Percentiles rank a stretch among this genome's conserved stretches.
These are phyloP conservation scores for Thaumetopoea pityocampa DNA, from an alignment of 1,140 invertebrate species.

Conservation along the genomic window DNA sequence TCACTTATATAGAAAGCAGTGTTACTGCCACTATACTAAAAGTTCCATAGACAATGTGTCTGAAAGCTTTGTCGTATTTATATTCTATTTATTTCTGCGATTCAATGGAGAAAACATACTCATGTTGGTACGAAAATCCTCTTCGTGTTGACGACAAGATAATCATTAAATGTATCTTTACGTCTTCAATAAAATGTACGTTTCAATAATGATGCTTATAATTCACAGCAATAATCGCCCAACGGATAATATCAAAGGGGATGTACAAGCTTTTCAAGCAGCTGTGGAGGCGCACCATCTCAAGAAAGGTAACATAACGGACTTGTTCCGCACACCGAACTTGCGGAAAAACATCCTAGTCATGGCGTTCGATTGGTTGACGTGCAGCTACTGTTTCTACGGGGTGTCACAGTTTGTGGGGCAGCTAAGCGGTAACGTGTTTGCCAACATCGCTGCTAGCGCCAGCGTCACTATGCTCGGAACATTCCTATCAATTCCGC, in stretches of 20 bases:
- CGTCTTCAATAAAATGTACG: not conserved
- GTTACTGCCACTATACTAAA: too few relatives aligned
- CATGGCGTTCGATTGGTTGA: slow-evolving; percentile 83
- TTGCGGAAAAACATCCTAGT: slow-evolving; percentile 84
- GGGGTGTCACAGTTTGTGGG: slow-evolving; percentile 86
- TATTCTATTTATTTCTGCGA: too few relatives aligned
- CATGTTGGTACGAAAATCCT: too few relatives aligned
- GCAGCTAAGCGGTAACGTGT: slow-evolving; percentile 83
- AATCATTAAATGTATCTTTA: not conserved
- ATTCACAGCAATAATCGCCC: slow-evolving; percentile 75
- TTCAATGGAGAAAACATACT: too few relatives aligned
- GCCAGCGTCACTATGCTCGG: slow-evolving; percentile 79
- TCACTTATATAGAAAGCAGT: too few relatives aligned
- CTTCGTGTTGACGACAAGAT: too few relatives aligned
- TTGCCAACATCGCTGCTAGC: slow-evolving; percentile 82
- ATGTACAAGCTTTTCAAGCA: slow-evolving; percentile 66
- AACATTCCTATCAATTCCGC: slow-evolving; percentile 78
- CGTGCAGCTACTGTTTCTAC: slow-evolving; percentile 84
- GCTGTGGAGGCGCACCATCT: slow-evolving; percentile 40
- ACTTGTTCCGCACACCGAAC: slow-evolving; percentile 85
- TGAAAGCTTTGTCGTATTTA: too few relatives aligned
- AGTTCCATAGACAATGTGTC: too few relatives aligned
- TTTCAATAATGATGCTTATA: slow-evolving; percentile 2
- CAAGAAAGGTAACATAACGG: slow-evolving; percentile 78
- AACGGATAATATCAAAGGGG: slow-evolving; percentile 69